Evolutionary conservation across 2,797 vertebrate genomes (phyloP), one percentile per base, ranked within the genome.

Genomic region (Melanogrammus aeglefinus): DNA sequence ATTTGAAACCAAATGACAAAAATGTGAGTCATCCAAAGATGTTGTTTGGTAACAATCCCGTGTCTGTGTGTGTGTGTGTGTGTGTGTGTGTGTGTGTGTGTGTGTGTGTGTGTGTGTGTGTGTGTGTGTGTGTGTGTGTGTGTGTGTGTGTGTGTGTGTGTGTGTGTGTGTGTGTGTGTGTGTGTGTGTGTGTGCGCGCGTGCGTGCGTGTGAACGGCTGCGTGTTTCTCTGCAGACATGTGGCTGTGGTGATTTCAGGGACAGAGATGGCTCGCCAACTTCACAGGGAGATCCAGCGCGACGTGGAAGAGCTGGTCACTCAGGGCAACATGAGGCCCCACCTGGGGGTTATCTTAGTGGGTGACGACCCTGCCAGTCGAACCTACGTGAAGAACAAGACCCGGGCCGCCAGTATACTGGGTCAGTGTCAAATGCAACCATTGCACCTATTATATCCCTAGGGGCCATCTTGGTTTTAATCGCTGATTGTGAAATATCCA

Each of bases 341-440:
- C 75, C 93, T 99, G 29, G 96, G 95, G 80, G 96, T 97, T 51
- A 83, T 99, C 31, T 85, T 97, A 74, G 96, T 98, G n/a, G 97
- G 97, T 21, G 94, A 97, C 69, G 93, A 97, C 81, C 95, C 95
- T 7, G 97, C 96, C 79, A 98, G 97, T 84, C 96, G 93, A 21
- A 95, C 94, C 14, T 99, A 98, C 3, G 97, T 97, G 66, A 95
- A 90, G 87, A 97, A 96, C 90, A 98, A 99, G 93, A 95, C 96
- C 76, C 95, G 92, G 80, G 95, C 96, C 31, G 96, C 97, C 76
- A 93, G 92, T 33, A 86, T 95, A 78, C 92, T 97, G 84, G 97
- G 97, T 98, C 87, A 90, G 90, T 85, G 41, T 80, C 75, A 29
- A 83, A 39, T 77, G 39, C 16, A 36, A 44, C 31, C 31, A 21